Evolutionary conservation across 1,140 invertebrate genomes (phyloP).

Genomic region (Varroa destructor): DNA sequence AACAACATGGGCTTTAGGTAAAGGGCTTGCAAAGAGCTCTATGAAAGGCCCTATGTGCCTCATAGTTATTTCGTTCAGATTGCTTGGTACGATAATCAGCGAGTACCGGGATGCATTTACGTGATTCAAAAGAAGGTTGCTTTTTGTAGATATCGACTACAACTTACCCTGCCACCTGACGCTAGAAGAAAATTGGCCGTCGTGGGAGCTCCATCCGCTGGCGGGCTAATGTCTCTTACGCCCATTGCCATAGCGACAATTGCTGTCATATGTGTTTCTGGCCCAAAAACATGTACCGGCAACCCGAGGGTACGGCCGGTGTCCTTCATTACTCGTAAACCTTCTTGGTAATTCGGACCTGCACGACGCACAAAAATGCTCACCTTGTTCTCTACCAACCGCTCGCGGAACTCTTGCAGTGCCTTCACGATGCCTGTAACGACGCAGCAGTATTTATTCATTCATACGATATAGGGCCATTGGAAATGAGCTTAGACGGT

Average conservation of each 20-base stretch:
- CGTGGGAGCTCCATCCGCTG: constrained; percentile 51
- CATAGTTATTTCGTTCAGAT: too few species aligned
- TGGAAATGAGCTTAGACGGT: neutral
- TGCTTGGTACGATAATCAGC: too few species aligned
- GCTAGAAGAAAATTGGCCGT: constrained; percentile 90
- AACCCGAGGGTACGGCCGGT: constrained; percentile 71
- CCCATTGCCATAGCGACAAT: constrained; percentile 95
- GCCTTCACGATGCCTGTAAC: constrained; percentile 81
- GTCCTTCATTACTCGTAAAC: constrained; percentile 54
- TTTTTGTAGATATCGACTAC: too few species aligned
- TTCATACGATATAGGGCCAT: neutral
- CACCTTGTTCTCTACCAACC: constrained; percentile 76
- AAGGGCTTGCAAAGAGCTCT: too few species aligned
- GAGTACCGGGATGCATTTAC: too few species aligned
- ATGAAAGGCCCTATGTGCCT: too few species aligned
- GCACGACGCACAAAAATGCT: constrained; percentile 90
- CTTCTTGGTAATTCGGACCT: constrained; percentile 97
- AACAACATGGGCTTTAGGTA: too few species aligned
- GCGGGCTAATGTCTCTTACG: constrained; percentile 66
- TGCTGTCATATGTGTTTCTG: constrained; percentile 98
- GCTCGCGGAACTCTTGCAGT: constrained; percentile 76
- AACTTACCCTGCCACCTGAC: neutral
- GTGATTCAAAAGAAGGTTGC: too few species aligned
- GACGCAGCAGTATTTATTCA: neutral
- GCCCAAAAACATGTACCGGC: constrained; percentile 87